Percentiles rank a stretch among this genome's conserved stretches.
Conservation (phyloP, 2,113 vertebrate genomes). For the Agelaius tricolor region DNA sequence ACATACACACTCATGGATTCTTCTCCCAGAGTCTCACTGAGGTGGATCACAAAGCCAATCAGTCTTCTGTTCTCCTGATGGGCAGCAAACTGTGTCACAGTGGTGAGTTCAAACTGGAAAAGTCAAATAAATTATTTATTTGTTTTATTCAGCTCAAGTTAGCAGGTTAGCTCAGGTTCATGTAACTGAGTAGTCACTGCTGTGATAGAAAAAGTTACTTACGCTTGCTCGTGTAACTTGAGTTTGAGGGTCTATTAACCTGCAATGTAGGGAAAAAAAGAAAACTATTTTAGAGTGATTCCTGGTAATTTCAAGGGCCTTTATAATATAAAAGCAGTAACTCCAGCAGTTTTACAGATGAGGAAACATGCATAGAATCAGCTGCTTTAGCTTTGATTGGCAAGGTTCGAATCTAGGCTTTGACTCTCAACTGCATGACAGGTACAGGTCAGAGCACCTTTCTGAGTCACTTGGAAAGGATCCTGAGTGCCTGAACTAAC, state of each 20-base stretch:
- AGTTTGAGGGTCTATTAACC: slow-evolving; percentile 97
- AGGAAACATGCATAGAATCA: background rate
- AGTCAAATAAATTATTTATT: background rate
- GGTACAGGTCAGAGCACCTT: accelerated
- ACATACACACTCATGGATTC: slow-evolving; percentile 86
- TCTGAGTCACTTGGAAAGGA: background rate
- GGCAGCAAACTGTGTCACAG: slow-evolving; percentile 90
- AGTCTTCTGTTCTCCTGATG: slow-evolving; percentile 94
- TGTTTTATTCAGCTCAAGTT: background rate
- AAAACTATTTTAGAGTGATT: background rate
- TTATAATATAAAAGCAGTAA: background rate
- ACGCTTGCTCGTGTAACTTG: slow-evolving; percentile 93
- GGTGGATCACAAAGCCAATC: slow-evolving; percentile 89
- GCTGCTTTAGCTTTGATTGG: background rate
- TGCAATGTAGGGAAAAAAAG: slow-evolving; percentile 40
- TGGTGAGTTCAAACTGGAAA: slow-evolving; percentile 88
- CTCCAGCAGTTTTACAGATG: background rate
- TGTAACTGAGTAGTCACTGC: background rate
- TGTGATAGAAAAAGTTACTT: slow-evolving; percentile 69
- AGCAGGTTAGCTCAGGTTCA: background rate
- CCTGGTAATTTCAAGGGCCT: background rate
- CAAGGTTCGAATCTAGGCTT: background rate
- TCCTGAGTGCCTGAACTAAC: accelerated
- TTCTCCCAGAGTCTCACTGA: slow-evolving; percentile 75
- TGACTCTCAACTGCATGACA: background rate